Evolutionary conservation across 2,797 vertebrate species (phyloP), one percentile per base, ranked within the genome.

Genomic region (Yasuhikotakia modesta): DNA sequence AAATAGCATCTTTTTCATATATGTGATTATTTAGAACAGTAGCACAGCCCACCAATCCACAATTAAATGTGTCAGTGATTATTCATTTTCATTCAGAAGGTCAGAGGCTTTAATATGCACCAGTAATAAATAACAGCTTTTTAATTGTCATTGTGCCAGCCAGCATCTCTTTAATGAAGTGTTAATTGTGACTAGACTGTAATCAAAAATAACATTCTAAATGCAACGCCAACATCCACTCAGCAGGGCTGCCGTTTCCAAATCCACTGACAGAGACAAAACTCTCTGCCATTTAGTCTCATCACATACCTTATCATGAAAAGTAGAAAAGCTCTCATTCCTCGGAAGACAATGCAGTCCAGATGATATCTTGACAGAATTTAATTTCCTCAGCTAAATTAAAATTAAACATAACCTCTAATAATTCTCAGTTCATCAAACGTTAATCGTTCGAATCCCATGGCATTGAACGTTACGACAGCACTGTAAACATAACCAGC

Each of bases 291-390:
- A 70, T 75, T 70, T 70, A 63, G 46, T 63, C 60, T 48, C n/a
- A 58, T 73, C 55, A 53, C 30, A 32, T 48, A 48, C 7, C 35
- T 73, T 48, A 73, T 77, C 55, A 22, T 16, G 24, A 55, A 72
- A 24, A 64, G 35, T 21, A 55, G 55, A 78, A 78, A 73, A 45
- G 50, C 69, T 50, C 11, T 30, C 19, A 66, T 60, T 82, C 21
- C 60, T 74, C 72, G 22, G 60, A 75, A 79, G 58, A 79, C 63
- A 75, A 69, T 16, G 17, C 46, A 45, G 72, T 75, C 71, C 66
- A 70, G 64, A 79, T 81, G 12, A 78, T 67, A 82, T 71, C 55
- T 64, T 64, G 61, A 72, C 67, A 68, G 46, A 72, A 72, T 67
- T 69, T 45, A 65, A 77, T 69, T 73, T 81, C 30, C 76, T 71